Evolutionary conservation across 2,888 invertebrate species (phyloP).

Genomic region (Amiota mariae): DNA sequence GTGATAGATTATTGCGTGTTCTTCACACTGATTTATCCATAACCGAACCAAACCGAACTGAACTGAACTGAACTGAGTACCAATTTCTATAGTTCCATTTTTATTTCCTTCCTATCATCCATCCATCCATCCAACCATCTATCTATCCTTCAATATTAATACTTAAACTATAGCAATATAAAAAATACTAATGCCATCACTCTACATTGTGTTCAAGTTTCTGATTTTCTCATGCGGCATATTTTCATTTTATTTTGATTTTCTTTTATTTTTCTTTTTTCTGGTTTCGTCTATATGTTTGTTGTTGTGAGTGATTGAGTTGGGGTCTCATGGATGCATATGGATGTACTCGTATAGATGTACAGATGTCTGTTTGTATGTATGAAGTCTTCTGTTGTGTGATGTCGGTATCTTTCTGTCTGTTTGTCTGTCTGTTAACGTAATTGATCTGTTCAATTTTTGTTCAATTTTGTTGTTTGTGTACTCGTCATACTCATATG

Average conservation of each 20-base stretch:
- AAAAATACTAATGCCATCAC: slow-evolving; percentile 25
- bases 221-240: neutral
- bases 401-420: slow-evolving; percentile 5
- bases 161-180: too few relatives aligned
- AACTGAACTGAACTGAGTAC: too few relatives aligned
- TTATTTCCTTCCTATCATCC: neutral
- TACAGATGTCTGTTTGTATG: slow-evolving; percentile 30
- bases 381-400: too few relatives aligned
- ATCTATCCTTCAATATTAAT: slow-evolving; percentile 43
- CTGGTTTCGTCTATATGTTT: slow-evolving; percentile 24
- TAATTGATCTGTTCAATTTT: slow-evolving; percentile 63
- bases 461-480: neutral
- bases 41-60: slow-evolving; percentile 37
- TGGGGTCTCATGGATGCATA: too few relatives aligned
- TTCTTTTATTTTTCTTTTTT: neutral
- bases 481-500: slow-evolving; percentile 52
- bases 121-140: slow-evolving; percentile 31
- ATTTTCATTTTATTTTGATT: slow-evolving; percentile 6
- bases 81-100: slow-evolving; percentile 39
- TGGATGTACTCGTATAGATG: too few relatives aligned
- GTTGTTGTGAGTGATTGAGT: neutral
- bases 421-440: slow-evolving; percentile 30
- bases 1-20: slow-evolving; percentile 71
- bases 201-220: neutral
- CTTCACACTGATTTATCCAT: slow-evolving; percentile 59